Percentiles rank a stretch among this genome's conserved stretches.
These are phyloP conservation scores for Zingel zingel DNA, from an alignment of 2,113 vertebrate species.

Conservation along the genomic window DNA sequence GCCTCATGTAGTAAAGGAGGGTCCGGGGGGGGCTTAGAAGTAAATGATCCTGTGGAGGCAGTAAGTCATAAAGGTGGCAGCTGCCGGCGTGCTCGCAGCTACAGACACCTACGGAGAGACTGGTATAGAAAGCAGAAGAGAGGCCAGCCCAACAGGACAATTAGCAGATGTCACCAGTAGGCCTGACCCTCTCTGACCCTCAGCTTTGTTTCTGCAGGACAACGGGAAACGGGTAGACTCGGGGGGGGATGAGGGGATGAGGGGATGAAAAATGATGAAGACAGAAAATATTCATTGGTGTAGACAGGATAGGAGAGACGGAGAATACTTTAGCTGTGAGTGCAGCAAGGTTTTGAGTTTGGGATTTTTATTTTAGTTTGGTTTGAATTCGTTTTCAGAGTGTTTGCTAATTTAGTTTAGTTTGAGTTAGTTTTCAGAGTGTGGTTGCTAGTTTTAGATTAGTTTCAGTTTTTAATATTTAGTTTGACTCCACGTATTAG, in stretches of 20 bases:
- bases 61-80: constrained; percentile 67
- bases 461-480: too few species aligned
- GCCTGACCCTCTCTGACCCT: constrained; percentile 81
- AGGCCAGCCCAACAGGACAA: constrained; percentile 80
- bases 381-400: too few species aligned
- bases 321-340: too few species aligned
- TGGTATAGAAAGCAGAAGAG: constrained; percentile 60
- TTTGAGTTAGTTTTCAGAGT: too few species aligned
- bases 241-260: too few species aligned
- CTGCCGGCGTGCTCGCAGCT: constrained; percentile 60
- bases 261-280: not conserved
- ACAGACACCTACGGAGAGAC: constrained; percentile 64
- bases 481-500: too few species aligned
- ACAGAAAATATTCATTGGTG: not conserved
- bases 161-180: constrained; percentile 83
- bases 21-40: not conserved
- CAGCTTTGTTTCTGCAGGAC: constrained; percentile 66
- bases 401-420: too few species aligned
- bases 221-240: too few species aligned
- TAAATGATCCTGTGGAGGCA: constrained; percentile 58
- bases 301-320: too few species aligned
- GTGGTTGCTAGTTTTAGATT: too few species aligned
- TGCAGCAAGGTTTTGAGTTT: too few species aligned
- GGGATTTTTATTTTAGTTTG: too few species aligned
- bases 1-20: not conserved